Percentiles rank a stretch among this genome's conserved stretches.
phyloP scores from a whole-genome alignment of 2,113 vertebrate species.

The Neoarius graeffei region DNA sequence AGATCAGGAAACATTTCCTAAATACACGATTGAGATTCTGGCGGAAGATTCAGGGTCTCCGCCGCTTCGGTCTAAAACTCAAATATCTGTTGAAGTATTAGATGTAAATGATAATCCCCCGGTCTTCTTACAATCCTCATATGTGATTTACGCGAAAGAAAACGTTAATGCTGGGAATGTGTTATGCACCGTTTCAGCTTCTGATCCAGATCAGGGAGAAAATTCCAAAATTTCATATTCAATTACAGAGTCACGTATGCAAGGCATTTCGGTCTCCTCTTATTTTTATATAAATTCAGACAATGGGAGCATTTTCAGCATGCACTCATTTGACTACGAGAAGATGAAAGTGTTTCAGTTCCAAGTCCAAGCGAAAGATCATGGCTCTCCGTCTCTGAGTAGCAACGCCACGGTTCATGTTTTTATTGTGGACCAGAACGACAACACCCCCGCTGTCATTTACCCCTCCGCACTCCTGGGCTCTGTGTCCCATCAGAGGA shows the following conservation, averaged over 20 bases:
- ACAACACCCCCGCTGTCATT: slow-evolving; percentile 77
- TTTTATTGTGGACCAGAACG: slow-evolving; percentile 75
- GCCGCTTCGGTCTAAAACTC: slow-evolving; percentile 62
- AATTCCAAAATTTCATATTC: slow-evolving; percentile 52
- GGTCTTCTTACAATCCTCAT: slow-evolving; percentile 66
- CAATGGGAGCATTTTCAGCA: slow-evolving; percentile 71
- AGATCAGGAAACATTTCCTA: slow-evolving; percentile 74
- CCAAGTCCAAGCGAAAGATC: slow-evolving; percentile 71
- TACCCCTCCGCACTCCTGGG: slow-evolving; percentile 70
- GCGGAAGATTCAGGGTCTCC: slow-evolving; percentile 78
- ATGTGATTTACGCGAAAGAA: slow-evolving; percentile 66
- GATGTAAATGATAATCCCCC: slow-evolving; percentile 85
- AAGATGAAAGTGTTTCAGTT: slow-evolving; percentile 74
- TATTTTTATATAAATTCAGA: slow-evolving; percentile 77
- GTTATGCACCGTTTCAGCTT: slow-evolving; percentile 34
- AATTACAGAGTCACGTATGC: slow-evolving; percentile 58
- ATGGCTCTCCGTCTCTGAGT: slow-evolving; percentile 63
- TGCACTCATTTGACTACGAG: slow-evolving; percentile 75
- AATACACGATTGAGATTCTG: slow-evolving; percentile 76
- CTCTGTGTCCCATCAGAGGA: slow-evolving; percentile 64
- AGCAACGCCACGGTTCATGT: slow-evolving; percentile 67
- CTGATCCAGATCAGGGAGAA: slow-evolving; percentile 44
- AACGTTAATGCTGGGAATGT: slow-evolving; percentile 59
- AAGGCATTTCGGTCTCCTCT: slow-evolving; percentile 67
- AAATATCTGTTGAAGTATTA: slow-evolving; percentile 69